Evolutionary conservation across 2,888 invertebrate genomes (phyloP), one percentile per base, ranked within the genome.

Genomic region (Vesta saturnalis): DNA sequence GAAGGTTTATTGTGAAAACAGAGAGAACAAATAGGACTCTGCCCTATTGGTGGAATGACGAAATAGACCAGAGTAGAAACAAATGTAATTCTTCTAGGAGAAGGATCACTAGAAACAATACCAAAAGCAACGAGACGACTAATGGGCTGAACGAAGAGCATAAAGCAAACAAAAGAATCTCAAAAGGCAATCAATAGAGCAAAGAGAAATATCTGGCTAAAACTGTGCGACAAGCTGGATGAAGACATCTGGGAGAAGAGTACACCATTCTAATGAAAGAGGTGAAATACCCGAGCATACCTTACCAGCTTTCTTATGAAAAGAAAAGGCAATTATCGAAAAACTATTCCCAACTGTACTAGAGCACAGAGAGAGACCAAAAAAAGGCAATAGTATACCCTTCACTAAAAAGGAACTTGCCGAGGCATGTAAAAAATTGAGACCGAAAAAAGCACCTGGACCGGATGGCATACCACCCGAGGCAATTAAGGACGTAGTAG

Each of bases 151-250:
- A 23, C 4, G 23, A 23, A 23, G 3, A 23, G 4, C 23, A 23
- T 8, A 23, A 23, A 23, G 43, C 3, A 43, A 43, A n/a, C 12
- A 43, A 16, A 14, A 16, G 15, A 47, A 55, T 21, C 21, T 55
- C 5, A n/a, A 14, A 55, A 19, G 10, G 14, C 22, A 2, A 55
- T 55, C 1, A 55, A 21, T 14, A 39, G 6, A n/a, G n/a, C 35
- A 1, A 57, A 57, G 30, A 30, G 6, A 3, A 18, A 57, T 1
- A 10, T 10, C 5, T 57, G 57, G 57, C 23, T 4, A 4, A 6
- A 57, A 57, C 35, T 57, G 1, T 57, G 57, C 22, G 57, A 35
- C 19, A 22, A 23, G 10, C 14, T 57, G 16, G 57, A 57, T 3
- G 12, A 23, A 12, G 57, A 57, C 15, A 23, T 35, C 1, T 57